These are phyloP conservation scores for Pseudachorutes palmiensis DNA, from an alignment of 1,140 invertebrate species.

Conservation along the genomic window DNA sequence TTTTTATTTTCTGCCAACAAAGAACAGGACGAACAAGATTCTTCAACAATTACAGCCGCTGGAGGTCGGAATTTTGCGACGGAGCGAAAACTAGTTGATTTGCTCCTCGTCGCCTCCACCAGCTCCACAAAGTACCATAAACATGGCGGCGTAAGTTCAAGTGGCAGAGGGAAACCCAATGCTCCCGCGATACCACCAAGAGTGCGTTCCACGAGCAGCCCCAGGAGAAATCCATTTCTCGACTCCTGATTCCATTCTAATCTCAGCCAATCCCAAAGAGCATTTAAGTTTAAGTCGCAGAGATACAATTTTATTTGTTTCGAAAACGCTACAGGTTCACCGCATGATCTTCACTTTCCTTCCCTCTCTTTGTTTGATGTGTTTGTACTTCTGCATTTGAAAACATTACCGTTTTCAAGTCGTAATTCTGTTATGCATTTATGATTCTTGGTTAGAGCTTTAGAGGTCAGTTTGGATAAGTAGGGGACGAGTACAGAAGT, in stretches of 20 bases:
- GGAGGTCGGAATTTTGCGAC: slow-evolving; percentile 18
- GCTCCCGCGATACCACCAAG: not conserved
- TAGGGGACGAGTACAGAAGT: no score
- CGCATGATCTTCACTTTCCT: no score
- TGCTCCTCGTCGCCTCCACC: slow-evolving; percentile 19
- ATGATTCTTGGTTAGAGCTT: no score
- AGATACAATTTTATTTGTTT: no score
- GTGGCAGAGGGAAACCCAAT: not conserved
- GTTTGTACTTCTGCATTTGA: no score
- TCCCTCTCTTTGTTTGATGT: no score
- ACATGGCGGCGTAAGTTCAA: not conserved
- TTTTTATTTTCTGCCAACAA: slow-evolving; percentile 4
- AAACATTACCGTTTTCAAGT: no score
- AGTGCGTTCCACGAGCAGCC: not conserved
- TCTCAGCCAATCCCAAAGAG: no score
- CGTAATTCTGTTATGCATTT: no score
- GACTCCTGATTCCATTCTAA: not conserved
- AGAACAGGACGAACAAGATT: not conserved
- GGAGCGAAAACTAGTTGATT: slow-evolving; percentile 32
- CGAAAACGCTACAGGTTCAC: no score
- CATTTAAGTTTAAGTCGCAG: no score
- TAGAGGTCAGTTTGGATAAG: no score
- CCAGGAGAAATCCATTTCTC: not conserved
- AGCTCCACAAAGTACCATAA: slow-evolving; percentile 24
- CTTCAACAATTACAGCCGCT: slow-evolving; percentile 7